Conservation (phyloP, 2,797 vertebrate genomes). For the Sebastiscus albofasciatus region DNA sequence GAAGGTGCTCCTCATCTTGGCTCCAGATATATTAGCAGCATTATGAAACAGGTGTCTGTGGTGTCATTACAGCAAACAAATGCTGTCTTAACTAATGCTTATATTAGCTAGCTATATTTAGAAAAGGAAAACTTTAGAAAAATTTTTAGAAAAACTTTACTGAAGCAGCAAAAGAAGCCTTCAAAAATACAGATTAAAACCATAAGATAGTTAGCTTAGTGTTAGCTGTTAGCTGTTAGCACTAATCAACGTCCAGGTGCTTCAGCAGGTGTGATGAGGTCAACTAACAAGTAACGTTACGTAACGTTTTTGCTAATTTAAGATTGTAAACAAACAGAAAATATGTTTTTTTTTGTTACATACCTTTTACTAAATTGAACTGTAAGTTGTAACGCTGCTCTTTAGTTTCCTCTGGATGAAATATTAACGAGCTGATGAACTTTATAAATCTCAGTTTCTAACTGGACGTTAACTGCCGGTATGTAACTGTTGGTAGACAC, state of each 20-base stretch:
- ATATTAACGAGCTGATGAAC: fast-evolving
- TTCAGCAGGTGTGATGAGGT: too few relatives aligned
- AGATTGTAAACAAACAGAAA: neutral
- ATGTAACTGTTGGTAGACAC: constrained; percentile 7
- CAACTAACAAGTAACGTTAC: neutral
- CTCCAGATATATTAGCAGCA: too few relatives aligned
- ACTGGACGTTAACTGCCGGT: neutral
- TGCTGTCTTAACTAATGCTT: too few relatives aligned
- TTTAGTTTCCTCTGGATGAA: neutral
- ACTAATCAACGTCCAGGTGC: neutral
- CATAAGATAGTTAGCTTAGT: neutral
- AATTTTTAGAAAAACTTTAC: too few relatives aligned
- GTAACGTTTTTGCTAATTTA: neutral
- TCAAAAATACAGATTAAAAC: too few relatives aligned
- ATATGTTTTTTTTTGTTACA: neutral
- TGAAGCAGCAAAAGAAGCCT: neutral
- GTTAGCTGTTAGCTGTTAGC: neutral
- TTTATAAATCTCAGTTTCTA: constrained; percentile 59
- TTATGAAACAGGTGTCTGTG: too few relatives aligned
- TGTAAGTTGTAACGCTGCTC: fast-evolving
- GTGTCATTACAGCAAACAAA: too few relatives aligned
- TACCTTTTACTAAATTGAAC: neutral
- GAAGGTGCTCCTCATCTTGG: too few relatives aligned
- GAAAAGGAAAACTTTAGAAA: neutral
- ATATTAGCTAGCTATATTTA: neutral